Evolutionary conservation across 2,888 invertebrate species (phyloP), one percentile per base, ranked within the genome.

Genomic region (Polymixis lichenea): DNA sequence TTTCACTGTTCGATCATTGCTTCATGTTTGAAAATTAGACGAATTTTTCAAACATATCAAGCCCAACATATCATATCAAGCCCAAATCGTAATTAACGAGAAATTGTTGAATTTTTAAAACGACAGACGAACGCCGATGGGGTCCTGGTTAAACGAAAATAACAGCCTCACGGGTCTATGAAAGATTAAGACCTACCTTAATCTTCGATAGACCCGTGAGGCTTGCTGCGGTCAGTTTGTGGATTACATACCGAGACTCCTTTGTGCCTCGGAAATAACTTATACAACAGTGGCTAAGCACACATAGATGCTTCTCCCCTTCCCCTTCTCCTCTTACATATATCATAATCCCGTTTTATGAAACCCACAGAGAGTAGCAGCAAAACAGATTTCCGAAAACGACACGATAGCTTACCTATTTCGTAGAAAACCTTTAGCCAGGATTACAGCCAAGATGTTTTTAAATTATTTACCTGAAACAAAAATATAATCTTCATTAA

Each of bases 391-490:
- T 65, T 9, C 53, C 17, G 17, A 6, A 43, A 62, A 22, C 11
- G 6, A 15, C 7, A 11, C 6, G 25, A 11, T 68, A 60, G 43
- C 0, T 11, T 17, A 53, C 55, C 9, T 15, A 38, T 28, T n/a
- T n/a, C 4, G 22, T 43, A 55, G 19, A 25, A 78, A n/a, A 53
- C 1, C 17, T 53, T 53, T 51, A 32, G 2, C 3, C 8, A 64
- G 53, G 46, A 58, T 32, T 17, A 58, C 77, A 22, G 56, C n/a
- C 2, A 55, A 60, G n/a, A 28, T 53, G 13, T 43, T 28, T 56
- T 28, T 5, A n/a, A n/a, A 15, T 22, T 56, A n/a, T 51, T 80
- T 85, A 87, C 86, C 87, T 86, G 83, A 38, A 86, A 87, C 75
- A 79, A 78, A 78, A 56, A 69, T 0, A 1, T 56, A 38, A 2